Base-by-base conservation (phyloP, 2,888 invertebrate genomes). In the Apotomis turbidana region DNA sequence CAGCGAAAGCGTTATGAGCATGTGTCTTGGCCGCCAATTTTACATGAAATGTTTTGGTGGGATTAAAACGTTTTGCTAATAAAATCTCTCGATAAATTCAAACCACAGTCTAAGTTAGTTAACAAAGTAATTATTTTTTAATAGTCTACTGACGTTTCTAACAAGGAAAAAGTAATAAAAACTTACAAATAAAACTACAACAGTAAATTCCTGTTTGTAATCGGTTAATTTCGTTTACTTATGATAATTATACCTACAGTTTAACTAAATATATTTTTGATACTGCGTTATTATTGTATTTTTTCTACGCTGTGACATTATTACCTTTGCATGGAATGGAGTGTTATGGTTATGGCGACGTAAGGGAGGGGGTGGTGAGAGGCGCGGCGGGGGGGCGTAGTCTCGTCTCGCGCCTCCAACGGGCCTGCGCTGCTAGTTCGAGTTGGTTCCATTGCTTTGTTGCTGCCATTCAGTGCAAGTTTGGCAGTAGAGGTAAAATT, bases 401-500 rank as follows among this genome's bases (percentile, higher is more conserved):
- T 78, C 71, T 80, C 80, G 77, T 75, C 75, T 38, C 41, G 72
- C 77, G 85, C 38, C 54, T 72, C 78, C 70, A 77, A 75, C 73
- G 76, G 57, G 13, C 54, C 36, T 0, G 52, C 44, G 52, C 15
- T 0, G 60, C 4, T 4, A 27, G 27, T 38, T 9, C 27, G 66
- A 52, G 62, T 58, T 27, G 51, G 55, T 57, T 68, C 60, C 59
- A 60, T 61, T 70, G 58, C 68, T 57, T 60, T 63, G 62, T 63
- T 57, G 59, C 63, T 63, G 59, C 64, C 78, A 77, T 80, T 80
- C 88, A 91, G 89, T 90, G 78, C 80, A 78, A 83, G 84, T 86
- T 88, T 81, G 86, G 87, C 89, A 87, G 89, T 89, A 85, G 88
- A 88, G 82, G 87, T 84, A 88, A 84, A 85, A 83, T 85, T 87